Conservation (phyloP, 2,797 vertebrate species). For the Pangasius krempfi region DNA sequence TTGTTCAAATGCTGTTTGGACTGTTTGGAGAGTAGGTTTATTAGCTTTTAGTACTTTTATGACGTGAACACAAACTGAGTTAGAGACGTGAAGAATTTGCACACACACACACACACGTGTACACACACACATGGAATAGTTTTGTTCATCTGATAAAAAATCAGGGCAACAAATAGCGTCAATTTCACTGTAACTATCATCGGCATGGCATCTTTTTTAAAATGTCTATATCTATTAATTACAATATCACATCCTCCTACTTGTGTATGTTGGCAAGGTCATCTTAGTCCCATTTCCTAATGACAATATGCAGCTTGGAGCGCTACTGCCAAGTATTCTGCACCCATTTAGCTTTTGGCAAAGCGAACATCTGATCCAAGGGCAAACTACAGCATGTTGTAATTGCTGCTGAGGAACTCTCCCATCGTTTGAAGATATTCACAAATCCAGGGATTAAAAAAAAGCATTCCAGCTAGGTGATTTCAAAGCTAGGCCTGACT, state of each 20-base stretch:
- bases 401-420: neutral
- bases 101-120: constrained; percentile 15
- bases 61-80: neutral
- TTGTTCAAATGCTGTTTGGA: neutral
- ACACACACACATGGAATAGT: constrained; percentile 26
- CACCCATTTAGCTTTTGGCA: constrained; percentile 4
- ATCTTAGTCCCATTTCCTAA: neutral
- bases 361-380: constrained; percentile 3
- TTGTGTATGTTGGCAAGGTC: constrained; percentile 8
- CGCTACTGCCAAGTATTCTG: constrained; percentile 4
- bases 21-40: constrained; percentile 13
- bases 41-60: constrained; percentile 35
- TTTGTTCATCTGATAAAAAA: constrained; percentile 15
- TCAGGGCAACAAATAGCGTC: neutral
- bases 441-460: neutral
- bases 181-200: neutral
- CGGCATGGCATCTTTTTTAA: neutral
- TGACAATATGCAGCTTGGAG: constrained; percentile 7
- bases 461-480: neutral
- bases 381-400: neutral
- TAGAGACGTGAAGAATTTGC: constrained; percentile 36
- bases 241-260: neutral
- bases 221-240: constrained; percentile 6
- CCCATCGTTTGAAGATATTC: neutral
- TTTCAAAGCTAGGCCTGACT: neutral